These are phyloP conservation scores for Lepidurus couesii DNA, from an alignment of 1,140 invertebrate genomes.

Conservation along the genomic window DNA sequence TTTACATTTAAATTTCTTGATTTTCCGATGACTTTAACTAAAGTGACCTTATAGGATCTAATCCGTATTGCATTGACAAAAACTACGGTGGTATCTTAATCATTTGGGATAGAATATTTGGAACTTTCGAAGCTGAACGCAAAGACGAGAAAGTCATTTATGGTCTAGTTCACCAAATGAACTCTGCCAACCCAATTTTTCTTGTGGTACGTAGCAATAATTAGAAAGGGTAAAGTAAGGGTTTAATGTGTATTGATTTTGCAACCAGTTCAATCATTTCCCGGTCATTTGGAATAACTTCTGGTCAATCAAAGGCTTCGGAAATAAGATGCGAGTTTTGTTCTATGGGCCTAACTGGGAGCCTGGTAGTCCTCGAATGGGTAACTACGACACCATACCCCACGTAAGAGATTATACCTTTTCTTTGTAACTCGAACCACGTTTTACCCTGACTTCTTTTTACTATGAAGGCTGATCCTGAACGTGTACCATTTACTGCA, in stretches of 20 bases:
- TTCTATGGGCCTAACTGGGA: conserved; percentile 84
- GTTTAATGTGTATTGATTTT: neutral
- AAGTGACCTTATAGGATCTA: conserved; percentile 54
- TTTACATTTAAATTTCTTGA: neutral
- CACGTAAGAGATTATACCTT: neutral
- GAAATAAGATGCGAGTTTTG: conserved; percentile 61
- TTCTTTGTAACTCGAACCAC: neutral
- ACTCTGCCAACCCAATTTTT: conserved; percentile 69
- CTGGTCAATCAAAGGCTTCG: conserved; percentile 49
- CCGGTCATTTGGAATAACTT: neutral
- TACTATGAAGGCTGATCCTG: neutral
- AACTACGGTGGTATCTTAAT: conserved; percentile 82
- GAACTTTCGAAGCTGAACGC: conserved; percentile 67
- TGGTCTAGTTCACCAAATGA: conserved; percentile 64
- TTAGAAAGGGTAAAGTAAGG: neutral
- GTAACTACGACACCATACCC: conserved; percentile 41
- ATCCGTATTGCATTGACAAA: conserved; percentile 77
- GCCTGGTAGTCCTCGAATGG: conserved; percentile 70
- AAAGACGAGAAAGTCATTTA: conserved; percentile 65
- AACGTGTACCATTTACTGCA: neutral
- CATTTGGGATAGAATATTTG: conserved; percentile 80
- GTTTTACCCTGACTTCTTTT: neutral
- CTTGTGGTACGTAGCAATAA: conserved; percentile 59
- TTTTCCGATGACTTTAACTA: neutral
- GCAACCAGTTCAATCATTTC: neutral